Evolutionary conservation across 2,888 invertebrate genomes (phyloP).

Genomic region (Heliconius charithonia): DNA sequence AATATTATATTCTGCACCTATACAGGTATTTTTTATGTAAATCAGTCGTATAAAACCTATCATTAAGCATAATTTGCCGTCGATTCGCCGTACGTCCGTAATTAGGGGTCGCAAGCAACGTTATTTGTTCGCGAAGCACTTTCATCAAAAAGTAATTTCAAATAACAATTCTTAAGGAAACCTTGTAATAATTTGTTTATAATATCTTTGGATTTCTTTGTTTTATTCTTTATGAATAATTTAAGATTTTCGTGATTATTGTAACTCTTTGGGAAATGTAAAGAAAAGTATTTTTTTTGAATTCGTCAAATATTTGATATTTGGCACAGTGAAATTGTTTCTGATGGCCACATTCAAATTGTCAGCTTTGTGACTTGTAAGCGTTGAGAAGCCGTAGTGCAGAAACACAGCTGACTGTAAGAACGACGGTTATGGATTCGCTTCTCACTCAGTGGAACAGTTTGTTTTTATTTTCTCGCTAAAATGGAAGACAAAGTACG

Average conservation of each 20-base stretch:
- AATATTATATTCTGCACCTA: conserved; percentile 18
- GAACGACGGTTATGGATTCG: too few species aligned
- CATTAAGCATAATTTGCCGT: conserved; percentile 33
- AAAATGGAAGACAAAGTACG: too few species aligned
- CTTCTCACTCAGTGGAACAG: too few species aligned
- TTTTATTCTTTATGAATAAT: neutral
- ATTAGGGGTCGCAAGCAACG: conserved; percentile 24
- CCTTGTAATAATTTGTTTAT: conserved; percentile 17
- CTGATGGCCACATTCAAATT: too few species aligned
- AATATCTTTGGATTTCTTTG: conserved; percentile 1
- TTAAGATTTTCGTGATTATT: neutral
- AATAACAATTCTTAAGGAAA: conserved; percentile 4
- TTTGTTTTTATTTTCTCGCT: too few species aligned
- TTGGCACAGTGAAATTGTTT: too few species aligned
- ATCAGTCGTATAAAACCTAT: conserved; percentile 30
- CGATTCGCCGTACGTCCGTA: conserved; percentile 27
- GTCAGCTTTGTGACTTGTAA: too few species aligned
- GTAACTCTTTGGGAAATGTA: neutral
- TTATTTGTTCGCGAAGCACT: conserved; percentile 29
- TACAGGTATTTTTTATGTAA: conserved; percentile 6
- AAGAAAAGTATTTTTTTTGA: neutral
- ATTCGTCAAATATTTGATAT: neutral
- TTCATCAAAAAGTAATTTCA: conserved; percentile 27
- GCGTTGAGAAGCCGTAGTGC: too few species aligned
- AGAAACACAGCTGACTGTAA: too few species aligned